Conservation (phyloP, 2,113 vertebrate genomes). For the Tenrec ecaudatus region DNA sequence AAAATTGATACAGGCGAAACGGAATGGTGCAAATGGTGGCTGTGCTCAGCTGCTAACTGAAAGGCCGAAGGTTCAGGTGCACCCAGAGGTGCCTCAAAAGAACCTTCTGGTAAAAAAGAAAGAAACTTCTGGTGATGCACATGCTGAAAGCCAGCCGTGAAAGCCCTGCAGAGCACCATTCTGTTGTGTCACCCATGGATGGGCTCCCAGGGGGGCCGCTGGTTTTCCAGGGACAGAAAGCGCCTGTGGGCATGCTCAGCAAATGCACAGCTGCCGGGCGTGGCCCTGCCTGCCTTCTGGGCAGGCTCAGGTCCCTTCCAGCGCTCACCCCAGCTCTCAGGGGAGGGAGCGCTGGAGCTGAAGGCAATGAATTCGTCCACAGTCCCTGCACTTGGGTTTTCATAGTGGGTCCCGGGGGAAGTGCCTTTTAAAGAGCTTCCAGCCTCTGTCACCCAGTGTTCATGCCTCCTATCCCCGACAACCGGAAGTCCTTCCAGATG, state of each 20-base stretch:
- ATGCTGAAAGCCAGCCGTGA: not conserved
- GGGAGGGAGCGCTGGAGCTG: not conserved
- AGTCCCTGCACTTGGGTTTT: not conserved
- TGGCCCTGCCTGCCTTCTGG: not conserved
- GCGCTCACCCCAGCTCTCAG: not conserved
- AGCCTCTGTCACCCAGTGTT: not conserved
- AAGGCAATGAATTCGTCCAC: not conserved
- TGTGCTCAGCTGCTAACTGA: not conserved
- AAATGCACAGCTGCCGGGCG: not conserved
- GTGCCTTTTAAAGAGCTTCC: not conserved
- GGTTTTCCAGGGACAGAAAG: not conserved
- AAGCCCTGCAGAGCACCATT: not conserved
- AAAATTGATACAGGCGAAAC: not conserved
- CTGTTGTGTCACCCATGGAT: not conserved
- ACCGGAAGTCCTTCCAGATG: not conserved
- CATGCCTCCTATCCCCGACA: not conserved
- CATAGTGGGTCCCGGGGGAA: not conserved
- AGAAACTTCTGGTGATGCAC: not conserved
- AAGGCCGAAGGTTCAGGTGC: not conserved
- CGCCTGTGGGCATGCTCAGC: not conserved
- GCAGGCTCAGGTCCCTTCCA: constrained; percentile 5
- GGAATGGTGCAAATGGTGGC: not conserved
- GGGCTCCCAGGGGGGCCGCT: not conserved
- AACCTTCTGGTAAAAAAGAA: no score
- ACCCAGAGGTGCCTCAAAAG: not conserved